Evolutionary conservation across 2,888 invertebrate species (phyloP).

Genomic region (Drosophila paranaensis): DNA sequence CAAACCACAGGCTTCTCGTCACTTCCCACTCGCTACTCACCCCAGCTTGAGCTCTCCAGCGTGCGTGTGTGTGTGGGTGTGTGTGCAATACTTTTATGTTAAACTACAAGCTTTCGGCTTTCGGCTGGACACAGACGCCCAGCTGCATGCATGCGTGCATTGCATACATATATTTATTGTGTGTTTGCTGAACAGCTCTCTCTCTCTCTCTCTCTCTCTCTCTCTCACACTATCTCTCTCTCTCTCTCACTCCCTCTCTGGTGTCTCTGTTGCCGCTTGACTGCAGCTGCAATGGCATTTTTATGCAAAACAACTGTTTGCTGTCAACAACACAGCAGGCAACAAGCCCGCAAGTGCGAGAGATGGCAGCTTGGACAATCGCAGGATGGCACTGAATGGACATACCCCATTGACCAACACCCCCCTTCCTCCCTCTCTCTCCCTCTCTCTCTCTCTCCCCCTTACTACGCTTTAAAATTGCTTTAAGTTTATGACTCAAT

Average conservation of each 20-base stretch:
- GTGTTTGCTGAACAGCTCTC: conserved; percentile 49
- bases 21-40: conserved; percentile 2
- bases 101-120: conserved; percentile 24
- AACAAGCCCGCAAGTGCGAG: conserved; percentile 21
- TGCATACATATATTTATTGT: conserved; percentile 63
- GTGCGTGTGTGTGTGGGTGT: neutral
- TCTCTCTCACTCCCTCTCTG: neutral
- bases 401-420: conserved; percentile 17
- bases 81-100: conserved; percentile 18
- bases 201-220: conserved; percentile 4
- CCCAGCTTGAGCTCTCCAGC: neutral
- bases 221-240: neutral
- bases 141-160: conserved; percentile 14
- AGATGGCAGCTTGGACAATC: conserved; percentile 27
- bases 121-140: conserved; percentile 34
- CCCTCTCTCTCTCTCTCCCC: neutral
- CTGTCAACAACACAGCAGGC: conserved; percentile 73
- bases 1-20: conserved; percentile 7
- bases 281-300: conserved; percentile 74
- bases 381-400: conserved; percentile 16
- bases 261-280: conserved; percentile 27
- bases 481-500: conserved; percentile 53
- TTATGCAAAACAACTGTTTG: conserved; percentile 81
- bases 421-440: neutral
- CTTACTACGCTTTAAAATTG: conserved; percentile 30